Conservation (phyloP, 2,113 vertebrate genomes). For the Jacana jacana region DNA sequence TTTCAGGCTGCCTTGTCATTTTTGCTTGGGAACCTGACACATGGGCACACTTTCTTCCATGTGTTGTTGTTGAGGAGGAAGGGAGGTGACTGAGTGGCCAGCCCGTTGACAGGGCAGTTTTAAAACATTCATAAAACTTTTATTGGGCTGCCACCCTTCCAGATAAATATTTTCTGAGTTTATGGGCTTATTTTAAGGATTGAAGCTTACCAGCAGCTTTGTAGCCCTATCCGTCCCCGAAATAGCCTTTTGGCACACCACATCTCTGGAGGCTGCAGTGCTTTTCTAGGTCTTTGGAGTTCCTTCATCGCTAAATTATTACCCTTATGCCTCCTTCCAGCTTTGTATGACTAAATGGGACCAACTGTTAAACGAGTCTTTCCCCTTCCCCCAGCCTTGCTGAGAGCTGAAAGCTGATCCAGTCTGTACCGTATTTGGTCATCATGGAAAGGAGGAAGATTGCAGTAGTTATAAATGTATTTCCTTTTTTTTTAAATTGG, state of each 20-base stretch:
- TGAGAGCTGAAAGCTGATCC: background rate
- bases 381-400: background rate
- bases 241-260: slow-evolving; percentile 66
- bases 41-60: background rate
- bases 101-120: slow-evolving; percentile 68
- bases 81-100: slow-evolving; percentile 68
- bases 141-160: slow-evolving; percentile 78
- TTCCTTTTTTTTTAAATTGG: background rate
- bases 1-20: background rate
- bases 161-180: slow-evolving; percentile 79
- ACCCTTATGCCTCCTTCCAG: slow-evolving; percentile 17
- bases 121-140: slow-evolving; percentile 79
- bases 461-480: background rate
- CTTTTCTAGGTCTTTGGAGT: slow-evolving; percentile 45
- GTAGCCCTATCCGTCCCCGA: slow-evolving; percentile 43
- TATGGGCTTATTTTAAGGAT: slow-evolving; percentile 71
- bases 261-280: slow-evolving; percentile 14
- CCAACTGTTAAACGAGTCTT: background rate
- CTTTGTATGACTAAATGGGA: background rate
- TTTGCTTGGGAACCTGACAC: background rate
- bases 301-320: slow-evolving; percentile 44
- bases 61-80: slow-evolving; percentile 26
- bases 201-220: slow-evolving; percentile 74
- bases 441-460: background rate
- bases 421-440: background rate